Evolutionary conservation across 2,888 invertebrate genomes (phyloP).

Genomic region (Eristalis tenax): DNA sequence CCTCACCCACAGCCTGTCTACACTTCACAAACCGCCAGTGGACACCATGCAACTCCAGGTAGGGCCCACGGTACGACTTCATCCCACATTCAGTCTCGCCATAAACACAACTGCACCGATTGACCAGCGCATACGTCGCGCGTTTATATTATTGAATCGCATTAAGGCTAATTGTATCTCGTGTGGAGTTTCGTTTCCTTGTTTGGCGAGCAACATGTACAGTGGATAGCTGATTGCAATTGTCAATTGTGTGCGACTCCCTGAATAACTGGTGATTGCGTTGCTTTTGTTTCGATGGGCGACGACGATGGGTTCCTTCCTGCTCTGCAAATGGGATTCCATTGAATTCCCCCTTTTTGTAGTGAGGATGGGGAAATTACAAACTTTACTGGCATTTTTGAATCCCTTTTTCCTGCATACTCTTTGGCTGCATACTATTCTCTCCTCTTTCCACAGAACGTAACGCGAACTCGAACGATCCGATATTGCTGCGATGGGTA

Average conservation of each 20-base stretch:
- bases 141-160: constrained; percentile 10
- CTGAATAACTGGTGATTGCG: constrained; percentile 5
- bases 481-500: constrained; percentile 90
- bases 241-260: constrained; percentile 21
- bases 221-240: constrained; percentile 3
- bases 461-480: constrained; percentile 85
- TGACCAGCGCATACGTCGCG: neutral
- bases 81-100: neutral
- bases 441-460: constrained; percentile 82
- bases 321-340: constrained; percentile 9
- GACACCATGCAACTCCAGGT: too few species aligned
- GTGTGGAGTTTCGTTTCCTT: constrained; percentile 34
- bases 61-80: neutral
- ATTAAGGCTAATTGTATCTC: constrained; percentile 42
- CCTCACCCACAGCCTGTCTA: too few species aligned
- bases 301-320: constrained; percentile 43
- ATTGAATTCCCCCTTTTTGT: neutral
- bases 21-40: too few species aligned
- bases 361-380: neutral
- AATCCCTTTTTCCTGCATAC: constrained; percentile 38
- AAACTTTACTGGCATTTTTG: too few species aligned
- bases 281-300: constrained; percentile 22
- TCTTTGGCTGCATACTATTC: neutral
- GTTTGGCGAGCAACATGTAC: constrained; percentile 15
- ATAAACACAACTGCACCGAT: neutral